These are phyloP conservation scores for Dromius quadrimaculatus DNA, from an alignment of 2,888 invertebrate species.

Conservation along the genomic window DNA sequence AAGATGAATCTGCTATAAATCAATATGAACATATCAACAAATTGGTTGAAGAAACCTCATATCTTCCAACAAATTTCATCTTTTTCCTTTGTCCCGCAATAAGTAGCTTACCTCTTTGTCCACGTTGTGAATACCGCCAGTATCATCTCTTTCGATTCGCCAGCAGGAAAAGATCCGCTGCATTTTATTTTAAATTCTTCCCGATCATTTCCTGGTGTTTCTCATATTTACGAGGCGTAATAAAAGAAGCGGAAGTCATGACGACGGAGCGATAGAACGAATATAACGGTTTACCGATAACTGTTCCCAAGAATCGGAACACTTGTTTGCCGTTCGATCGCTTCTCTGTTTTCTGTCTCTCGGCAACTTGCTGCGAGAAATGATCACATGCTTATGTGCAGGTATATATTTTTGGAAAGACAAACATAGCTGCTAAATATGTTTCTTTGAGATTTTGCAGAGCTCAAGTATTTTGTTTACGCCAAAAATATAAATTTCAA, in stretches of 20 bases:
- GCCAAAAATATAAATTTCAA: neutral
- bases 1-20: too few species aligned
- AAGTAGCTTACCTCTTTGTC: constrained; percentile 28
- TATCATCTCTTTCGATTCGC: constrained; percentile 19
- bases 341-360: constrained; percentile 6
- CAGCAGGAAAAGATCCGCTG: constrained; percentile 27
- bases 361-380: neutral
- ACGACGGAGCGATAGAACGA: constrained; percentile 37
- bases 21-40: too few species aligned
- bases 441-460: neutral
- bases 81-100: constrained; percentile 9
- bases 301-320: constrained; percentile 47
- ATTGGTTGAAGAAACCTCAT: too few species aligned
- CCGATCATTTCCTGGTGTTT: constrained; percentile 51
- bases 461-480: constrained; percentile 23
- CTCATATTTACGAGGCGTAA: constrained; percentile 51
- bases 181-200: constrained; percentile 52
- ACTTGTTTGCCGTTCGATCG: constrained; percentile 49
- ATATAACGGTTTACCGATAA: constrained; percentile 52
- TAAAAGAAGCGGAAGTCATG: constrained; percentile 51
- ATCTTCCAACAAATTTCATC: constrained; percentile 21
- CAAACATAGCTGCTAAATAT: constrained; percentile 10
- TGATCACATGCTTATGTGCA: constrained; percentile 8
- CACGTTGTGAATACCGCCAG: constrained; percentile 9
- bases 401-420: constrained; percentile 10